Conservation (phyloP, 2,113 vertebrate species). For the Falcunculus frontatus region DNA sequence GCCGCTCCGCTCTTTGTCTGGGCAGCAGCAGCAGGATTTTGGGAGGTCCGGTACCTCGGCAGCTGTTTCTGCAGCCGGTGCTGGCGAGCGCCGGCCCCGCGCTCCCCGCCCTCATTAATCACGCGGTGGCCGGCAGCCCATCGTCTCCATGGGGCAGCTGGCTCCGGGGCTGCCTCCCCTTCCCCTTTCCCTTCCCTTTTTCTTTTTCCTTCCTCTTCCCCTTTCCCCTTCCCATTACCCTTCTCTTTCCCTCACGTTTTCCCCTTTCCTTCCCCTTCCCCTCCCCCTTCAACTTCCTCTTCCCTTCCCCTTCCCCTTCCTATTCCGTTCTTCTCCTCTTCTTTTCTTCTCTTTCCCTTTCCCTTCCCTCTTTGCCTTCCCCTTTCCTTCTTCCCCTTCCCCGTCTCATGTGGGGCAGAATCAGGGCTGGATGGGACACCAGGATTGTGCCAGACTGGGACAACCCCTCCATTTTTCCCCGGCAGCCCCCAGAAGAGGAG, state of each 20-base stretch:
- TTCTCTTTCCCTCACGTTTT: fast-evolving
- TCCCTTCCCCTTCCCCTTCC: fast-evolving
- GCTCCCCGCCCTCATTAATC: neutral
- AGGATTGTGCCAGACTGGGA: neutral
- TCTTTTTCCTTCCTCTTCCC: fast-evolving
- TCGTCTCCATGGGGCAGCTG: neutral
- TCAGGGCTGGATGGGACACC: neutral
- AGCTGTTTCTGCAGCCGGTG: constrained; percentile 32
- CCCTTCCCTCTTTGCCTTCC: neutral
- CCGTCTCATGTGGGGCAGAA: fast-evolving
- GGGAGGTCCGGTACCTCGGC: constrained; percentile 1
- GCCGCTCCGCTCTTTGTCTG: neutral
- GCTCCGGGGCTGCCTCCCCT: neutral
- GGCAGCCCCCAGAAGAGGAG: neutral
- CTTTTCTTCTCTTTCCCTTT: no score
- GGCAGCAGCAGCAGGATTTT: constrained; percentile 1
- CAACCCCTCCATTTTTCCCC: neutral
- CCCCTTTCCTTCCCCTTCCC: neutral
- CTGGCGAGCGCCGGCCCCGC: neutral
- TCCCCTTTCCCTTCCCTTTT: fast-evolving
- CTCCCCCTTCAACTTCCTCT: fast-evolving
- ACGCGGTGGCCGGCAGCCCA: neutral
- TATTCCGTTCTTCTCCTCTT: neutral
- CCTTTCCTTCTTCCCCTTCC: neutral
- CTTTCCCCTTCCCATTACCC: neutral